These are phyloP conservation scores for Mallotus villosus DNA, from an alignment of 2,797 vertebrate genomes.

Conservation along the genomic window DNA sequence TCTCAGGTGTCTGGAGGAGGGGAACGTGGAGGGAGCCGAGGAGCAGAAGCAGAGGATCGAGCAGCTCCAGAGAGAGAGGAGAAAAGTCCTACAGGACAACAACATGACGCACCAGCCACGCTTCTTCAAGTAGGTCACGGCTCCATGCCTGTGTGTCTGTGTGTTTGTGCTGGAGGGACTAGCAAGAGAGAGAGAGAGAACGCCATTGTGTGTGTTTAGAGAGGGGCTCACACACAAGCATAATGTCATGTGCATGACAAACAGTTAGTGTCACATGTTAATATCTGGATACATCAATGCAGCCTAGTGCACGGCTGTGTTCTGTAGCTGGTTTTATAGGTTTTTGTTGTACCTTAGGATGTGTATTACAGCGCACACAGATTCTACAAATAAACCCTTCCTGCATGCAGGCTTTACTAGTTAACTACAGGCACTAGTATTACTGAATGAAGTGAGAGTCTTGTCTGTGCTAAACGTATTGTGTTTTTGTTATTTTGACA, in stretches of 20 bases:
- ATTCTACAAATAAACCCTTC: no score
- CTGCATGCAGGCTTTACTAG: no score
- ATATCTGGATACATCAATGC: not conserved
- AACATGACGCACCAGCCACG: conserved; percentile 83
- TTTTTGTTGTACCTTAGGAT: not conserved
- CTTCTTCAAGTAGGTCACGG: conserved; percentile 86
- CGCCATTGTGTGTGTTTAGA: not conserved
- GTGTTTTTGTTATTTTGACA: conserved; percentile 54
- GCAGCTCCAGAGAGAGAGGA: conserved; percentile 89
- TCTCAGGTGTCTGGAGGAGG: conserved; percentile 90
- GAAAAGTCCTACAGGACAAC: conserved; percentile 86
- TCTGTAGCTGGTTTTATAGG: not conserved
- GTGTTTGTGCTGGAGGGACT: not conserved
- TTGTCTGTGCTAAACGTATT: conserved; percentile 1
- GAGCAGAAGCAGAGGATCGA: conserved; percentile 93
- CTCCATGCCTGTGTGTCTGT: conserved; percentile 1
- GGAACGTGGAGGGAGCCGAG: conserved; percentile 87
- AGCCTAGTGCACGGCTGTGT: not conserved
- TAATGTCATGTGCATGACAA: not conserved
- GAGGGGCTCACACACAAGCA: not conserved
- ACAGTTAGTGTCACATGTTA: not conserved
- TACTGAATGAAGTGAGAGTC: no score
- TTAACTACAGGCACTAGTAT: no score
- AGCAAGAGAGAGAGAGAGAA: not conserved
- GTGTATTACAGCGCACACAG: not conserved